Conservation (phyloP, 2,797 vertebrate species). For the Pipistrellus nathusii region DNA sequence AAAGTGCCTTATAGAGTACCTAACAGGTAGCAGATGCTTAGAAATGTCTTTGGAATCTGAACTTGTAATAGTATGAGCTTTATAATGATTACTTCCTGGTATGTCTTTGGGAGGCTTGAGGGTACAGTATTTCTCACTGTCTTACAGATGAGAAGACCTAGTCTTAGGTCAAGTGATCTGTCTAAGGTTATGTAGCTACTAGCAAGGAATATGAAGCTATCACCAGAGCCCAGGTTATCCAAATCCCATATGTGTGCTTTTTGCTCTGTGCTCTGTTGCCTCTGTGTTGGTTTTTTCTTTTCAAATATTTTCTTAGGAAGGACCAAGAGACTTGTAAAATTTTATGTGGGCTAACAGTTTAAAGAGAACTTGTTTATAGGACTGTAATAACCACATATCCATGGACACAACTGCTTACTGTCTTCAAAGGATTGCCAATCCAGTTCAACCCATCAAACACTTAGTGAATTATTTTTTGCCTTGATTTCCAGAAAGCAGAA, state of each 20-base stretch:
- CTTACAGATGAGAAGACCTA: neutral
- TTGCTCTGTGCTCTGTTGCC: neutral
- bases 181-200: neutral
- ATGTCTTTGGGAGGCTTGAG: neutral
- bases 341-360: constrained; percentile 40
- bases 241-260: neutral
- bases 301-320: constrained; percentile 30
- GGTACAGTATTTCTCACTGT: neutral
- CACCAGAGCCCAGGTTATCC: neutral
- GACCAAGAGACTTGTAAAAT: constrained; percentile 31
- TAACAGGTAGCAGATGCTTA: neutral
- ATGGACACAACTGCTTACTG: neutral
- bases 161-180: neutral
- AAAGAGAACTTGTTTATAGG: constrained; percentile 49
- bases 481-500: neutral
- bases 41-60: neutral
- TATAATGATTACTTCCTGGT: neutral
- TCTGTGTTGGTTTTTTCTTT: neutral
- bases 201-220: too few relatives aligned
- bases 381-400: neutral
- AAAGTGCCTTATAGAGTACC: neutral
- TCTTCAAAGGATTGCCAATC: neutral
- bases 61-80: neutral
- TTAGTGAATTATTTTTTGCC: neutral
- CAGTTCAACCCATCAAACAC: neutral